Evolutionary conservation across 2,113 vertebrate species (phyloP), one percentile per base, ranked within the genome.

Genomic region (Ancistrus triradiatus): DNA sequence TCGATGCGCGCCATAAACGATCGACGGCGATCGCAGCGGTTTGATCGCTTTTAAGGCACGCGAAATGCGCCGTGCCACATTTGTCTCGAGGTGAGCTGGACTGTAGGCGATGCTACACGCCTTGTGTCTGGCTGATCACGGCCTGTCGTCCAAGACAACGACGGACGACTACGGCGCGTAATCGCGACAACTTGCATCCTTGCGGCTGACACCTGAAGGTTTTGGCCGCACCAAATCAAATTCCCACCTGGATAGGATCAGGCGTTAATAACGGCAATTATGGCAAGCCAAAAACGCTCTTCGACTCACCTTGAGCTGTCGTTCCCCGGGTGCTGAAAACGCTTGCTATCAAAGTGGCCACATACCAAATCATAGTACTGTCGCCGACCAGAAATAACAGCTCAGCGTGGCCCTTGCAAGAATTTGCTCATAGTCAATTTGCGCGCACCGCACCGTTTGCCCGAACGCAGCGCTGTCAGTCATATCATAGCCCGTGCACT

Each of bases 331-430:
- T 90, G 89, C 93, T 88, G 92, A 95, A 91, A 86, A 98, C 91
- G 95, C 93, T 95, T 94, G 94, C 95, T 92, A 98, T 93, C 92
- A 95, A 93, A 95, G 94, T 91, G 90, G 92, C 93, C 95, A 91
- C 89, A 90, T 90, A 91, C 87, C 91, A 90, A 88, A 93, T 89
- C 86, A 91, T 89, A 89, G 90, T 90, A 89, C 83, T 88, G 83
- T 84, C 84, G 88, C 87, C 84, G 85, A 78, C 85, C 91, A 88
- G 84, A 87, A 88, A 89, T 90, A 86, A 86, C 90, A 90, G 90
- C 90, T 84, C 89, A 88, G 86, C 87, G 89, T 91, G 88, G 90
- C 84, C 87, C 86, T 85, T 83, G 82, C 83, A 69, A 79, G 77
- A 86, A 84, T 85, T 85, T 85, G 84, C 78, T 88, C 83, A 88